Percentiles rank a stretch among this genome's conserved stretches.
phyloP scores from a whole-genome alignment of 2,113 vertebrate genomes.

The Cathartes aura region DNA sequence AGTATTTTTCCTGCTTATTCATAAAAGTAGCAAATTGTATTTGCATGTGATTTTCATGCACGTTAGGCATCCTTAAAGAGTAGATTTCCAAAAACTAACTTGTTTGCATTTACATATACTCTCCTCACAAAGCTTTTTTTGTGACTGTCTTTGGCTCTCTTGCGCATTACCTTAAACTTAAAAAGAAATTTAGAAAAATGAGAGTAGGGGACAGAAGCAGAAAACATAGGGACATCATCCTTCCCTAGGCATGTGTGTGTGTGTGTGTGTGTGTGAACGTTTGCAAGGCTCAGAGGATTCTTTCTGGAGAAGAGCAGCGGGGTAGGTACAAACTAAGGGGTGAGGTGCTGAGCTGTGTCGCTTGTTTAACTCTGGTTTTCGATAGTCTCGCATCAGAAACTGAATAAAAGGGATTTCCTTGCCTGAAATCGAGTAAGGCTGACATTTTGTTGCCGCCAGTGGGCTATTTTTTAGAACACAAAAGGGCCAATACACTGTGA shows the following conservation, averaged over 20 bases:
- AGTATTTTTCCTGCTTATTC: not conserved
- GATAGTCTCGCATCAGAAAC: not conserved
- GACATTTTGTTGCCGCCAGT: not conserved
- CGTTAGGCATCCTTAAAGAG: not conserved
- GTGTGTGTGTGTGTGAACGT: not conserved
- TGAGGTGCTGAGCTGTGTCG: not conserved
- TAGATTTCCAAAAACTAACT: not conserved
- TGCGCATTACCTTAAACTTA: not conserved
- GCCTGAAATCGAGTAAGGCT: not conserved
- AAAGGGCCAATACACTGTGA: not conserved
- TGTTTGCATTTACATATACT: not conserved
- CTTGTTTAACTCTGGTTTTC: not conserved
- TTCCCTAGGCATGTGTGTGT: not conserved
- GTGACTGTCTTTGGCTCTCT: not conserved
- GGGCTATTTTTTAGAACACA: not conserved
- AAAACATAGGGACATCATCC: not conserved
- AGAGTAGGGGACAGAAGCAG: not conserved
- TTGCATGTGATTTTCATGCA: not conserved
- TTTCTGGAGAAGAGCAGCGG: not conserved
- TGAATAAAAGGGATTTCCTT: not conserved
- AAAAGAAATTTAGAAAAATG: not conserved
- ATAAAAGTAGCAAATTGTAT: not conserved
- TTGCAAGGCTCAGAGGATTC: not conserved
- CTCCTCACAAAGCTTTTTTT: not conserved
- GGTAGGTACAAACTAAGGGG: not conserved